A percentile compares a stretch with the other conserved stretches of the same genome.
These are phyloP conservation scores for Scomber japonicus DNA, from an alignment of 2,113 vertebrate genomes.

Conservation along the genomic window DNA sequence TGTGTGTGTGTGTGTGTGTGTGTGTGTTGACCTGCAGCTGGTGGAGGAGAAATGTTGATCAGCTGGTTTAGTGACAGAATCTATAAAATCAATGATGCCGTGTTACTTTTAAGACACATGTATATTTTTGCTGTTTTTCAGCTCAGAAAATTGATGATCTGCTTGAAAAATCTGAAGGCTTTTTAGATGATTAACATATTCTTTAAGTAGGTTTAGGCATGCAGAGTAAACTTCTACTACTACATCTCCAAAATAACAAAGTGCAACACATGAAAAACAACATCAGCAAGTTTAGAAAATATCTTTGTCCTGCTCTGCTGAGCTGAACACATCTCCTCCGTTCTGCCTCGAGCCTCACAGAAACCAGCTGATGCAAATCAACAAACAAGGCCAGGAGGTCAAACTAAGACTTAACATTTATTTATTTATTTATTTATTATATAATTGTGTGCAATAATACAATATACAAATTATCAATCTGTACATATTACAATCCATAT, in stretches of 20 bases:
- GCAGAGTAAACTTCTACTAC: no score
- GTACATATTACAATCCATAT: constrained; percentile 64
- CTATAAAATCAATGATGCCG: not conserved
- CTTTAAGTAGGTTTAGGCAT: no score
- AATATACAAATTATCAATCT: constrained; percentile 68
- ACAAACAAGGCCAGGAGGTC: not conserved
- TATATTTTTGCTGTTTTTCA: no score
- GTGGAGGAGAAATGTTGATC: not conserved
- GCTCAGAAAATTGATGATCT: no score
- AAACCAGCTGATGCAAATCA: not conserved
- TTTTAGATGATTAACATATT: no score
- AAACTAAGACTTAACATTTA: constrained; percentile 52
- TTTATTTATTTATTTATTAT: constrained; percentile 46
- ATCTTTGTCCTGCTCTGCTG: not conserved
- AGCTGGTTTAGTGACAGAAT: not conserved
- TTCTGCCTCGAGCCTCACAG: no score
- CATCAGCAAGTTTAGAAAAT: not conserved
- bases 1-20: not conserved
- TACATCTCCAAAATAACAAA: no score
- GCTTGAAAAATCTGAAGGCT: no score
- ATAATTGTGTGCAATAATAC: constrained; percentile 69
- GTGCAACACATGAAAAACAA: no score
- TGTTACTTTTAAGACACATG: no score
- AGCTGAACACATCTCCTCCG: no score
- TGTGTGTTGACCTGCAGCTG: not conserved